phyloP scores from a whole-genome alignment of 2,888 invertebrate species.

The Stictocephala bisonia region DNA sequence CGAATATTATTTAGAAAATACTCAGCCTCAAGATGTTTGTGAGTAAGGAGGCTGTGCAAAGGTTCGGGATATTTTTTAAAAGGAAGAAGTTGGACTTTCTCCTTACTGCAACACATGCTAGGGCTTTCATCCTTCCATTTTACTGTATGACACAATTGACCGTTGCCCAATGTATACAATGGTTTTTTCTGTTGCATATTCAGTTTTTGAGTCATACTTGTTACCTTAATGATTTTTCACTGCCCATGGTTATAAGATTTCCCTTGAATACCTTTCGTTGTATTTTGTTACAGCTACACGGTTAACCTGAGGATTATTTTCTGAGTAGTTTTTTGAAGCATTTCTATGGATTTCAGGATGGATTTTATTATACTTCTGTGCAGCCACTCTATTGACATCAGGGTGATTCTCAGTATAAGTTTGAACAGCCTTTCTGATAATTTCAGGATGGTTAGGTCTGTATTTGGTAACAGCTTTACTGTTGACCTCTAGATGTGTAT shows the following conservation, averaged over 20 bases:
- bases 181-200: no score
- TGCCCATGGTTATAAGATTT: background rate
- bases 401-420: background rate
- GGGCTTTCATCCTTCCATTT: constrained; percentile 46
- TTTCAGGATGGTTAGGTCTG: no score
- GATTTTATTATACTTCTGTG: background rate
- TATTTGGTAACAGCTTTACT: no score
- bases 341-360: background rate
- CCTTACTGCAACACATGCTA: constrained; percentile 46
- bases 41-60: constrained; percentile 20
- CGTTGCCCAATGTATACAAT: no score
- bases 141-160: constrained; percentile 38
- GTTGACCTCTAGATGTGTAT: no score
- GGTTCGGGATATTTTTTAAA: no score
- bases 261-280: background rate
- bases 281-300: background rate
- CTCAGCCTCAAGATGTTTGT: constrained; percentile 16
- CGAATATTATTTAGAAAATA: constrained; percentile 46
- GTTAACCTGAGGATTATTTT: constrained; percentile 1
- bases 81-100: constrained; percentile 42
- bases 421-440: background rate
- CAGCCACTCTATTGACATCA: background rate
- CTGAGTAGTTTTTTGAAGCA: background rate
- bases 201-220: no score
- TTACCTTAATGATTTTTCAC: background rate